Conservation (phyloP, 2,113 vertebrate species). For the Cochlearius cochlearius region DNA sequence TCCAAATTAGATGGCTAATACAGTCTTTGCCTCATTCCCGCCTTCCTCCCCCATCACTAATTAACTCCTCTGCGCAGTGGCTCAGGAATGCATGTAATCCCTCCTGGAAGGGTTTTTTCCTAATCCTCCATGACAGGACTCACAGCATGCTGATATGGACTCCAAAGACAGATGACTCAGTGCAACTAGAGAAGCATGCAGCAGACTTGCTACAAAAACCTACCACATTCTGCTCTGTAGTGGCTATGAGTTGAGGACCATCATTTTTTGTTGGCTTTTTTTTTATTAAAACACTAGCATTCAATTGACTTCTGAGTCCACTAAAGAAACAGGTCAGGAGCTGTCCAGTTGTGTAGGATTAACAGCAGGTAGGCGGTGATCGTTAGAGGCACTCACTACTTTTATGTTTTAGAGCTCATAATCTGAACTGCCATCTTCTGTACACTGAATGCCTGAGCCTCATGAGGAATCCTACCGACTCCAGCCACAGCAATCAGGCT, state of each 20-base stretch:
- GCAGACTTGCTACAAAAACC: not conserved
- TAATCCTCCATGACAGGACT: slow-evolving; percentile 34
- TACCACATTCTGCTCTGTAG: not conserved
- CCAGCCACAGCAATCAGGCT: not conserved
- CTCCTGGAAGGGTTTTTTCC: slow-evolving; percentile 18
- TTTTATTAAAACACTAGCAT: not conserved
- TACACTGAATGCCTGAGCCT: not conserved
- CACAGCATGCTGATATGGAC: slow-evolving; percentile 26
- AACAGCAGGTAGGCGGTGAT: not conserved
- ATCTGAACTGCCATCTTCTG: not conserved
- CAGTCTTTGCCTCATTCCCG: not conserved
- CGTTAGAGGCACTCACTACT: not conserved
- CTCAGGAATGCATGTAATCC: slow-evolving; percentile 45
- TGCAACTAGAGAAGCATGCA: not conserved
- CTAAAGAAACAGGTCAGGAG: not conserved
- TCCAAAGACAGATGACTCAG: not conserved
- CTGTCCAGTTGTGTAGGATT: not conserved
- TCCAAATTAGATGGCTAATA: slow-evolving; percentile 50
- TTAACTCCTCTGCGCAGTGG: slow-evolving; percentile 32
- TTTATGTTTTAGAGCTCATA: not conserved
- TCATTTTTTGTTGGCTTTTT: not conserved
- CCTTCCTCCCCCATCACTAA: slow-evolving; percentile 3
- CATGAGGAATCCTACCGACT: not conserved
- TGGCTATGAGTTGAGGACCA: not conserved
- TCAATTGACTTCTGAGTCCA: not conserved